Evolutionary conservation across 2,888 invertebrate genomes (phyloP).

Genomic region (Eupithecia vulgata): DNA sequence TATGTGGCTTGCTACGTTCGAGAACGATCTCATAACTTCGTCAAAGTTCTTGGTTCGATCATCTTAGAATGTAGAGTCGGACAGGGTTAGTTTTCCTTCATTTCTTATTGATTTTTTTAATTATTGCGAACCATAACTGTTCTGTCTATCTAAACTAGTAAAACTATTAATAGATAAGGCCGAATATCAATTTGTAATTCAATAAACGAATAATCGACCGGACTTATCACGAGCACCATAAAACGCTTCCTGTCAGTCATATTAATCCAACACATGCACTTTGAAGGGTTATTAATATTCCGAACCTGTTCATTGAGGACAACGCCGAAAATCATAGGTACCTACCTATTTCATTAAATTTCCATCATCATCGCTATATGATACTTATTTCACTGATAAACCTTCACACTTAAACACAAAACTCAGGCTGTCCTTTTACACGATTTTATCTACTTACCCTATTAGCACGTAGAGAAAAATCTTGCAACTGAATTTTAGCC

Average conservation of each 20-base stretch:
- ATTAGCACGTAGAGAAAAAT: too few species aligned
- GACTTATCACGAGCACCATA: conserved; percentile 22
- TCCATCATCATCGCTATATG: background rate
- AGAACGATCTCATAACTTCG: too few species aligned
- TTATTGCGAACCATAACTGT: background rate
- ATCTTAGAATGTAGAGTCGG: background rate
- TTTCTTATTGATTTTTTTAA: background rate
- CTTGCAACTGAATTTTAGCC: too few species aligned
- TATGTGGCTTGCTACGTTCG: conserved; percentile 84
- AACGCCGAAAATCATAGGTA: background rate
- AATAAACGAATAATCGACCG: conserved; percentile 28
- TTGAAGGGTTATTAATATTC: conserved; percentile 11
- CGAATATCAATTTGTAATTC: conserved; percentile 30
- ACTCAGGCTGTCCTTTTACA: too few species aligned
- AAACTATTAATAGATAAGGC: background rate
- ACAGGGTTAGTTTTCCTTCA: background rate
- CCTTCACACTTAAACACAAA: too few species aligned
- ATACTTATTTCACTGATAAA: too few species aligned
- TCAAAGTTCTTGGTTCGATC: background rate
- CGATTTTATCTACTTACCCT: too few species aligned
- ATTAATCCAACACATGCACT: background rate
- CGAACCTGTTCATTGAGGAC: background rate
- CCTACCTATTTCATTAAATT: background rate
- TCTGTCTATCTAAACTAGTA: background rate
- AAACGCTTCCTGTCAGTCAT: conserved; percentile 30